Percentiles rank a stretch among this genome's conserved stretches.
Conservation (phyloP, 2,888 invertebrate species). For the Galerucella pusilla region DNA sequence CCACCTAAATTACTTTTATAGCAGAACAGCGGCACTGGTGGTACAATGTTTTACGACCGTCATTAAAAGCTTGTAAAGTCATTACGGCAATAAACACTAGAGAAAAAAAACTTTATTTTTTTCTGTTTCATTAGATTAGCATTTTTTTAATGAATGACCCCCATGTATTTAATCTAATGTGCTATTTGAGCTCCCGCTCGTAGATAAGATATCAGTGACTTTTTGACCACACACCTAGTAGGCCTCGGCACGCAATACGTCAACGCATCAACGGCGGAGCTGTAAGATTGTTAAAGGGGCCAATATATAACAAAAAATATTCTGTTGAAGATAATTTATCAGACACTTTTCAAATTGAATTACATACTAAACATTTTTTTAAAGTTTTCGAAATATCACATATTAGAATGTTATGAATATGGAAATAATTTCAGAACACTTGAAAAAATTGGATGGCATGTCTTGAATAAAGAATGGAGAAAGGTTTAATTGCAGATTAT, state of each 20-base stretch:
- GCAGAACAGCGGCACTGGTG: background rate
- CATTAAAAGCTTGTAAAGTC: conserved; percentile 32
- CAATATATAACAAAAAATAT: background rate
- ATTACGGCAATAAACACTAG: conserved; percentile 31
- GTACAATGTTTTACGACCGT: conserved; percentile 27
- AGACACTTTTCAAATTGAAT: too few relatives aligned
- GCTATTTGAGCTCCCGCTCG: conserved; percentile 17
- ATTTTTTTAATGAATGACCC: conserved; percentile 34
- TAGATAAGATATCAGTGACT: conserved; percentile 21
- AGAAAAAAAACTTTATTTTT: conserved; percentile 34
- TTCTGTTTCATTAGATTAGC: conserved; percentile 34
- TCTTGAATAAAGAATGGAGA: too few relatives aligned
- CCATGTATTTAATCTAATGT: conserved; percentile 17
- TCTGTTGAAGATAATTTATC: too few relatives aligned
- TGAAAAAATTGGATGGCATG: too few relatives aligned
- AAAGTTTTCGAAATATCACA: too few relatives aligned
- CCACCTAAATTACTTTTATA: conserved; percentile 15
- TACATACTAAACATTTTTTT: too few relatives aligned
- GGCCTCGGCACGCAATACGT: conserved; percentile 6
- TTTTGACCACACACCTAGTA: conserved; percentile 23
- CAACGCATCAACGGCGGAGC: background rate
- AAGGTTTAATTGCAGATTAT: too few relatives aligned
- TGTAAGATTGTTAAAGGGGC: background rate
- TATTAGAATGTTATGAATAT: too few relatives aligned
- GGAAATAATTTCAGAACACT: too few relatives aligned